Percentiles rank a stretch among this genome's conserved stretches.
Evolutionary conservation across 1,140 invertebrate species (phyloP).

Genomic region (Trichonephila inaurata): DNA sequence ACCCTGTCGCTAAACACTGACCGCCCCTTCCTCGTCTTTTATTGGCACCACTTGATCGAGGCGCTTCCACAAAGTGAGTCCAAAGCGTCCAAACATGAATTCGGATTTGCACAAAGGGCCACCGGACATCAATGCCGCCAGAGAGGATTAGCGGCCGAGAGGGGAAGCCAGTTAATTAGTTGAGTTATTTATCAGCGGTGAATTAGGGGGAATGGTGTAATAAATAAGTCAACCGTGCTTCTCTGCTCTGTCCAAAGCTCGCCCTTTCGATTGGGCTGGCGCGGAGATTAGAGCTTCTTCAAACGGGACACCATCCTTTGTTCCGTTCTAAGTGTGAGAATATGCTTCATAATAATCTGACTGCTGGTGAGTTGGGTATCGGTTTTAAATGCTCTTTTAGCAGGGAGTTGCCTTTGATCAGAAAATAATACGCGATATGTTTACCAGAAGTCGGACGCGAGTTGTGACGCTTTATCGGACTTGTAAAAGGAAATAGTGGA

Average conservation of each 20-base stretch:
- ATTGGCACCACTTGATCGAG: not conserved
- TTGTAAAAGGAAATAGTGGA: too few species aligned
- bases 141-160: not conserved
- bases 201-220: slow-evolving; percentile 42
- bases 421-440: too few species aligned
- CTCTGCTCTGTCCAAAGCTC: not conserved
- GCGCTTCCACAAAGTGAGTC: not conserved
- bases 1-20: not conserved
- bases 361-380: too few species aligned
- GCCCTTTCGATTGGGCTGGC: not conserved
- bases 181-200: slow-evolving; percentile 55
- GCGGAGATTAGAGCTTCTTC: slow-evolving; percentile 16
- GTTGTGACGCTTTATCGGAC: too few species aligned
- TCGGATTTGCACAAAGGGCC: not conserved
- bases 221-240: slow-evolving; percentile 15
- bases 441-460: too few species aligned
- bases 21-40: not conserved
- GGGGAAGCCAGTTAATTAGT: slow-evolving; percentile 32
- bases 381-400: too few species aligned
- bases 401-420: too few species aligned
- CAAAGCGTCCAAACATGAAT: not conserved
- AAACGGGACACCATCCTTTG: not conserved
- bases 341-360: too few species aligned
- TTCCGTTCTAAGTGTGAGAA: too few species aligned
- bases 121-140: slow-evolving; percentile 9